phyloP scores from a whole-genome alignment of 2,797 vertebrate species.

The Alectoris magna region DNA sequence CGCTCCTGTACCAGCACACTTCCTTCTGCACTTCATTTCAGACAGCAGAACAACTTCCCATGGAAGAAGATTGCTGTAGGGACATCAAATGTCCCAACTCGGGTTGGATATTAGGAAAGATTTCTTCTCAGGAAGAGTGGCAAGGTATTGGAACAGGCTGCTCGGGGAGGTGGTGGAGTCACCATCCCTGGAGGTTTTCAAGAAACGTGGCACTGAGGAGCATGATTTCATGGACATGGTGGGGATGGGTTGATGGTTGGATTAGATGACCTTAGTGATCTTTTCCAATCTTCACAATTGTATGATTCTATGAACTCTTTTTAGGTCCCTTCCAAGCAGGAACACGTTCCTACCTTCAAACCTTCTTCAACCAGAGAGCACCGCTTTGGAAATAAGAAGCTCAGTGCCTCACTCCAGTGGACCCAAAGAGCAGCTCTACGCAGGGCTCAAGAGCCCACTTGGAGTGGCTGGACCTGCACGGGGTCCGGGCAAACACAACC shows the following conservation, averaged over 20 bases:
- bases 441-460: neutral
- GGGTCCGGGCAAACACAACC: slow-evolving; percentile 54
- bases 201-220: no score
- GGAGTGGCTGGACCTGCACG: neutral
- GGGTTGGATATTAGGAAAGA: no score
- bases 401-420: neutral
- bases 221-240: no score
- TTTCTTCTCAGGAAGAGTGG: no score
- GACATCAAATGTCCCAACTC: neutral
- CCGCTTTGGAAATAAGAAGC: neutral
- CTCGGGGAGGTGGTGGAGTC: no score
- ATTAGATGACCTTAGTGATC: no score
- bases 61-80: fast-evolving
- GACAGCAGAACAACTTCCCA: fast-evolving
- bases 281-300: no score
- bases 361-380: neutral
- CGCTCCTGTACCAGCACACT: neutral
- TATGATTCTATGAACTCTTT: neutral
- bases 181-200: no score
- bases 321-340: neutral
- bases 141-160: no score
- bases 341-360: neutral
- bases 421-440: neutral
- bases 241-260: no score
- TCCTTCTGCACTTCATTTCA: fast-evolving